phyloP scores from a whole-genome alignment of 2,113 vertebrate species.

The Microcebus jonahi region DNA sequence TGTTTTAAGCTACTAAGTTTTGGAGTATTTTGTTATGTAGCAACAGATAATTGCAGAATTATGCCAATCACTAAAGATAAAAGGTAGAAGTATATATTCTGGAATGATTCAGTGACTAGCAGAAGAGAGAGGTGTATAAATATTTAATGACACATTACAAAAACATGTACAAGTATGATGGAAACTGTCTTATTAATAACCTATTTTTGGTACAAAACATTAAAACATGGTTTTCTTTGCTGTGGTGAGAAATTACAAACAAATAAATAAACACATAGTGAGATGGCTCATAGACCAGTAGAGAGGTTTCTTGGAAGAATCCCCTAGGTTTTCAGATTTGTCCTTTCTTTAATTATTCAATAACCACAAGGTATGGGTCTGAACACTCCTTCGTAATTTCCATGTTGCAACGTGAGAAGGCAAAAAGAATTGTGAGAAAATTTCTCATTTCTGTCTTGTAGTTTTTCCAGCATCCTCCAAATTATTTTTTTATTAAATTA shows the following conservation, averaged over 20 bases:
- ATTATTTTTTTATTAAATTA: slow-evolving; percentile 49
- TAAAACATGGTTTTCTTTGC: background rate
- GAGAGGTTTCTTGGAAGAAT: background rate
- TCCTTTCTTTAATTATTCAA: slow-evolving; percentile 47
- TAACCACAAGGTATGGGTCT: background rate
- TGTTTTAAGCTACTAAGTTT: slow-evolving; percentile 46
- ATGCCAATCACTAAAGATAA: slow-evolving; percentile 58
- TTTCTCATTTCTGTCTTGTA: background rate
- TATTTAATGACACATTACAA: slow-evolving; percentile 65
- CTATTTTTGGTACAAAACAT: slow-evolving; percentile 53
- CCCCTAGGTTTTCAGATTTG: background rate
- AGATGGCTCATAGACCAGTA: background rate
- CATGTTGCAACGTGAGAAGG: background rate
- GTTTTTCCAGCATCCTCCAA: slow-evolving; percentile 5
- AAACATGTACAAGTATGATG: slow-evolving; percentile 19
- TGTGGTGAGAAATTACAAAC: slow-evolving; percentile 28
- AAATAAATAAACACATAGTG: background rate
- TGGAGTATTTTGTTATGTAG: slow-evolving; percentile 58
- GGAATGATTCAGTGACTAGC: slow-evolving; percentile 45
- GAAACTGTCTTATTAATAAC: slow-evolving; percentile 50
- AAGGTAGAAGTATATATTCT: slow-evolving; percentile 23
- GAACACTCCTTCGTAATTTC: slow-evolving; percentile 20
- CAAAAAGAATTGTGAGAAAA: slow-evolving; percentile 2
- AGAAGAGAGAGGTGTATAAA: slow-evolving; percentile 60
- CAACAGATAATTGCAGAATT: slow-evolving; percentile 59